These are phyloP conservation scores for Saxidomus purpurata DNA, from an alignment of 1,140 invertebrate species.

Conservation along the genomic window DNA sequence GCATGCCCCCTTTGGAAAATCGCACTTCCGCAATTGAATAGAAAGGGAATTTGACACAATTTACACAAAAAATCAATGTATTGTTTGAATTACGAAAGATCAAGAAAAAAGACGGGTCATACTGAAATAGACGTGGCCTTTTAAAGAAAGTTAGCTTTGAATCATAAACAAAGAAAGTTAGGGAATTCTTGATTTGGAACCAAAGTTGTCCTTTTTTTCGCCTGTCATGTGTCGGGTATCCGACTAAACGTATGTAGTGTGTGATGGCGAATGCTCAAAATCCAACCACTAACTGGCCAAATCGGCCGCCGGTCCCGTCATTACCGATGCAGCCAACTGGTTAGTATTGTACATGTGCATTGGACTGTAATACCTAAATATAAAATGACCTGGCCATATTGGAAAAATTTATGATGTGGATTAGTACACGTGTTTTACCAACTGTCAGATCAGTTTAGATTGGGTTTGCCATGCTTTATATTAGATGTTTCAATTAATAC, in stretches of 20 bases:
- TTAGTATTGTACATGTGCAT: no score
- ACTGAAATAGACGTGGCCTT: neutral
- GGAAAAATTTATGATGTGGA: neutral
- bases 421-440: neutral
- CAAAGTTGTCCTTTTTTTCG: neutral
- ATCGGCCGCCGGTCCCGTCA: neutral
- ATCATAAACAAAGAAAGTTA: no score
- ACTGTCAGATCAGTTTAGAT: neutral
- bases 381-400: no score
- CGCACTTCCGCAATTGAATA: constrained; percentile 21
- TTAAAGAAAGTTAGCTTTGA: no score
- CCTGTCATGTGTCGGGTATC: no score
- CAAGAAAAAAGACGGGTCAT: neutral
- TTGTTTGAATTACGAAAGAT: neutral
- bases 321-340: neutral
- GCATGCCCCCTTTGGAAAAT: neutral
- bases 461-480: no score
- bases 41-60: constrained; percentile 26
- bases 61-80: neutral
- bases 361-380: no score
- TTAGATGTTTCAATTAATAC: no score
- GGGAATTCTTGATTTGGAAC: no score
- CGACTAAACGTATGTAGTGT: no score
- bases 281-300: constrained; percentile 3
- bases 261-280: constrained; percentile 10